Evolutionary conservation across 2,888 invertebrate genomes (phyloP).

Genomic region (Cabera pusaria): DNA sequence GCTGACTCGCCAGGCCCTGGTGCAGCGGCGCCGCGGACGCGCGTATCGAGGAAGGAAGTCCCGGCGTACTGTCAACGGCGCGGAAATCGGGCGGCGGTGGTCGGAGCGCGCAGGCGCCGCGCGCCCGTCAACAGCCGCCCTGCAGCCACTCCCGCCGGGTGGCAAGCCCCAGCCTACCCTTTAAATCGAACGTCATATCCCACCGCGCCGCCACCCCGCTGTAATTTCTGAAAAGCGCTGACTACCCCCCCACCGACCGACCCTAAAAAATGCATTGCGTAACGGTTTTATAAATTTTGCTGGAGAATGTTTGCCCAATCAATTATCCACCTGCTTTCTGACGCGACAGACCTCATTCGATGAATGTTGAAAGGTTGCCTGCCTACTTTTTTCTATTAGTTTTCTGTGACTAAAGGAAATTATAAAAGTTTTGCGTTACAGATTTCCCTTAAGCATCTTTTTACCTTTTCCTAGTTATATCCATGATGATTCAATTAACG

Average conservation of each 20-base stretch:
- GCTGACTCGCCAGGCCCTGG: conserved; percentile 40
- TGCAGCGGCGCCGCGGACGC: conserved; percentile 72
- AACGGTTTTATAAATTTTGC: conserved; percentile 75
- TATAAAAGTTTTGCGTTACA: too few species aligned
- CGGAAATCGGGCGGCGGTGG: conserved; percentile 83
- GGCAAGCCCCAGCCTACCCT: conserved; percentile 56
- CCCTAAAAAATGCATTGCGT: conserved; percentile 84
- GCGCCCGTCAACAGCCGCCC: conserved; percentile 83
- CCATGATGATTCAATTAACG: too few species aligned
- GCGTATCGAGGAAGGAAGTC: conserved; percentile 80
- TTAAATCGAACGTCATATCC: conserved; percentile 83
- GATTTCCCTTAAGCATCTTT: too few species aligned
- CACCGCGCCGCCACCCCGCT: conserved; percentile 67
- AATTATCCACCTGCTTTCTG: conserved; percentile 70
- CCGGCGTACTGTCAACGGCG: conserved; percentile 85
- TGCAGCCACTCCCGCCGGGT: conserved; percentile 57
- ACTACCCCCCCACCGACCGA: conserved; percentile 71
- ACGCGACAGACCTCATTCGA: too few species aligned
- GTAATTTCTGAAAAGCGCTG: conserved; percentile 81
- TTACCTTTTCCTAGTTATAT: too few species aligned
- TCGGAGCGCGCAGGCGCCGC: conserved; percentile 75
- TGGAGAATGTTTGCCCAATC: conserved; percentile 71
- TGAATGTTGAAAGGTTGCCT: too few species aligned
- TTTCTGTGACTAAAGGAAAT: too few species aligned
- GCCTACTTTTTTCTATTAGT: too few species aligned